Base-by-base conservation (phyloP, 2,888 invertebrate species). In the Parnassius orleans region DNA sequence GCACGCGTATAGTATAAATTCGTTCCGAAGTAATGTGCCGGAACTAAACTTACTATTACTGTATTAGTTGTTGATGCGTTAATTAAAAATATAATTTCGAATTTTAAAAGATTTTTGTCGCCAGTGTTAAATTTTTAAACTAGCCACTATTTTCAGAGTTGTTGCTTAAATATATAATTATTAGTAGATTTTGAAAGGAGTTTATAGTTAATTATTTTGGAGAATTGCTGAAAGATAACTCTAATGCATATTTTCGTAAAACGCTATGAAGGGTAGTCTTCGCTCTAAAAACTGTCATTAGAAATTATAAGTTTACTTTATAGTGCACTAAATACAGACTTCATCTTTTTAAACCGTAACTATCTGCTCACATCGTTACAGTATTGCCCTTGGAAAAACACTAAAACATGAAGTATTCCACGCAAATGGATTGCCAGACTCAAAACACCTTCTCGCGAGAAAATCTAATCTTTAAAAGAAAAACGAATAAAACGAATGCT, bases 391-490 rank as follows among this genome's bases (percentile, higher is more conserved):
- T 33, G 33, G 5, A 33, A 33, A 33, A 7, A 7, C 33, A 33
- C 33, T 33, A 19, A 19, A 19, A 33, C 33, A 33, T 33, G 33
- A 33, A 19, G 19, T 19, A 2, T 19, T 19, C 19, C 2, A 19
- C 2, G 19, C 33, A 33, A 33, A 33, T 33, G 0, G 3, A 24
- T 33, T 33, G 1, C 0, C 7, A 33, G 33, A 3, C 33, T 33
- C 7, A 24, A 3, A 5, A 24, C 3, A 86, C 65, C 68, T 90
- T 5, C 62, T 89, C 7, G 82, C 81, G 0, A 72, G 87, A 33
- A 87, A 89, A 72, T 86, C 87, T 0, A 81, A 72, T 54, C 75
- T 88, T 0, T 59, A 88, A 10, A 85, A 83, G 48, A 89, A 89
- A 76, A 85, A 88, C 60, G 75, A 89, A 1, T 77, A 74, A 14